A percentile compares a stretch with the other conserved stretches of the same genome.
Conservation (phyloP, 2,797 vertebrate species). For the Poecilia gillii region DNA sequence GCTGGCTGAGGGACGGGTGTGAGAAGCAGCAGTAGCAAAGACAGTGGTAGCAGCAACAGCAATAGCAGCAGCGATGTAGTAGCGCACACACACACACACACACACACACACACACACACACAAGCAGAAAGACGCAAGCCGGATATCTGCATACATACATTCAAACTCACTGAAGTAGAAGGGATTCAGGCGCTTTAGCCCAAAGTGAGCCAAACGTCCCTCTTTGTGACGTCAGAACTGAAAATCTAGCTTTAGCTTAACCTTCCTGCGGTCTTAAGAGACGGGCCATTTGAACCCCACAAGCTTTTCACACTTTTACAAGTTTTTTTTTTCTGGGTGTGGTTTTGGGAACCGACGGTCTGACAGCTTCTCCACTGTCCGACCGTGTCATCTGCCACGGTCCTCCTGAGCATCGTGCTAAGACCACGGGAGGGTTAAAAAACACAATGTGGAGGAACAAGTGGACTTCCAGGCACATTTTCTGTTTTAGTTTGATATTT, state of each 20-base stretch:
- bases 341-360: too few species aligned
- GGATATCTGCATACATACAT: conserved; percentile 41
- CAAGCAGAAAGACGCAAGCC: not conserved
- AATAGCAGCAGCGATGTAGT: conserved; percentile 79
- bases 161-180: conserved; percentile 36
- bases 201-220: conserved; percentile 14
- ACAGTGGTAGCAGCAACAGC: conserved; percentile 73
- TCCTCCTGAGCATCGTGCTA: too few species aligned
- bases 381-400: too few species aligned
- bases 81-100: conserved; percentile 25
- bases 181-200: not conserved
- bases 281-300: too few species aligned
- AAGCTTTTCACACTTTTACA: too few species aligned
- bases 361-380: too few species aligned
- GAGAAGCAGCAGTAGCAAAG: conserved; percentile 78
- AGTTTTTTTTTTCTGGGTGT: not conserved
- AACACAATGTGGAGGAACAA: not conserved
- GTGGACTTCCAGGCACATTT: not conserved
- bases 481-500: not conserved
- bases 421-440: not conserved
- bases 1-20: conserved; percentile 22
- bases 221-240: not conserved
- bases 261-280: too few species aligned
- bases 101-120: conserved; percentile 8
- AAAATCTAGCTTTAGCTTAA: not conserved